These are phyloP conservation scores for Trematomus loennbergii DNA, from an alignment of 2,113 vertebrate genomes.

Conservation along the genomic window DNA sequence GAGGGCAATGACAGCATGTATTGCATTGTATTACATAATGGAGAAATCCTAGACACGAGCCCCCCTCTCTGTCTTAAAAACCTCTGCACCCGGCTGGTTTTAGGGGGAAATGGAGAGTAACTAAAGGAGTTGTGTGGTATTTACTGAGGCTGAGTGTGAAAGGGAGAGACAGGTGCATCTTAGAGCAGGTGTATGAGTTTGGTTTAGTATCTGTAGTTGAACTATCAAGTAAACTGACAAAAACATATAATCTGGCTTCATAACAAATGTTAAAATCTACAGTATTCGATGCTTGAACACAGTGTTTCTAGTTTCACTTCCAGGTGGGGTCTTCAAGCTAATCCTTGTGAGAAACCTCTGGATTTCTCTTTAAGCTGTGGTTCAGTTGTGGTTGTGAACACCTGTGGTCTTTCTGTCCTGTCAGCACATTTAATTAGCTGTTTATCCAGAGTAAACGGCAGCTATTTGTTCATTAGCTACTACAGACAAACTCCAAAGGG, in stretches of 20 bases:
- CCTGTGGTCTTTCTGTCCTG: conserved; percentile 43
- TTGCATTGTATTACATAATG: conserved; percentile 78
- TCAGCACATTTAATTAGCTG: conserved; percentile 70
- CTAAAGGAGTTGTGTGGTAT: neutral
- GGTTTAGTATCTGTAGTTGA: neutral
- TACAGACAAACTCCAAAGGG: conserved; percentile 48
- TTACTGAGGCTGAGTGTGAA: conserved; percentile 3
- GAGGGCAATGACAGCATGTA: conserved; percentile 62
- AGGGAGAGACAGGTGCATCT: conserved; percentile 61
- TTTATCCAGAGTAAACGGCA: conserved; percentile 61
- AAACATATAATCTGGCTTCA: neutral
- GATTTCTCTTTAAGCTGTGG: neutral
- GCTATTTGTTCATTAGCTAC: conserved; percentile 67
- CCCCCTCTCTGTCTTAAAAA: conserved; percentile 20
- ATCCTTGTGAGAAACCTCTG: conserved; percentile 19
- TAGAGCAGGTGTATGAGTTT: conserved; percentile 47
- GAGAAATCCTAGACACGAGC: conserved; percentile 66
- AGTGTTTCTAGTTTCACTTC: neutral
- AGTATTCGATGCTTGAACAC: neutral
- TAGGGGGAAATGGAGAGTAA: conserved; percentile 28
- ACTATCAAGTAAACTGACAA: neutral
- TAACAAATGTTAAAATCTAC: neutral
- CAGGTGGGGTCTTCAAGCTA: neutral
- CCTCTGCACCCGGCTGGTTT: conserved; percentile 39
- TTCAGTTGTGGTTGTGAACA: conserved; percentile 18